phyloP scores from a whole-genome alignment of 2,797 vertebrate species.

The Nyctalus aviator region DNA sequence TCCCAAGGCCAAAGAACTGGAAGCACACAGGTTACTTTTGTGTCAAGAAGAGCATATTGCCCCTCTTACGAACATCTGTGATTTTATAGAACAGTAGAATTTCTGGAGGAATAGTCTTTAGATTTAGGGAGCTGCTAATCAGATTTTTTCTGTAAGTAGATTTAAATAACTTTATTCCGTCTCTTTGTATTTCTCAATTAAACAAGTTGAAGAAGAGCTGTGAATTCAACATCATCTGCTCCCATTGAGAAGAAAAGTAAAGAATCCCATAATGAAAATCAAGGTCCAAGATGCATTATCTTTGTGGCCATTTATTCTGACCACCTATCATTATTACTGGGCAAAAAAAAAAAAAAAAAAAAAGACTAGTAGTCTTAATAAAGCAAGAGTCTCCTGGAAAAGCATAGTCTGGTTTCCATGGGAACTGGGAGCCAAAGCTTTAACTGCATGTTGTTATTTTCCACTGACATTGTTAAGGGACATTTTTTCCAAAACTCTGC shows the following conservation, averaged over 20 bases:
- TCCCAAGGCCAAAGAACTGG: not conserved
- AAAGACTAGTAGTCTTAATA: conserved; percentile 32
- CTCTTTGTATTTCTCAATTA: conserved; percentile 1
- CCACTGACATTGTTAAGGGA: not conserved
- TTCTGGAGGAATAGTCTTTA: conserved; percentile 37
- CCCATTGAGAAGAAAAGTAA: conserved; percentile 55
- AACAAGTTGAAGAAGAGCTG: not conserved
- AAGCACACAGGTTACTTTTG: not conserved
- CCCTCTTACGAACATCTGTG: not conserved
- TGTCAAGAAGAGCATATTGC: conserved; percentile 14
- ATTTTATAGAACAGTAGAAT: conserved; percentile 2
- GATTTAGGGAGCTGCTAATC: conserved; percentile 12
- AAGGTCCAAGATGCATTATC: conserved; percentile 33
- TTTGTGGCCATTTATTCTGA: conserved; percentile 53
- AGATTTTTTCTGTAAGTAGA: conserved; percentile 16
- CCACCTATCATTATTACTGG: not conserved
- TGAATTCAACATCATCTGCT: conserved; percentile 29
- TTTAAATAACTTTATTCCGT: not conserved
- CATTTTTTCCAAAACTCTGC: conserved; percentile 21
- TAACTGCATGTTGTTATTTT: conserved; percentile 7
- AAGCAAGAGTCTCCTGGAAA: not conserved
- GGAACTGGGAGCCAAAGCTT: not conserved
- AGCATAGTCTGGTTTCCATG: conserved; percentile 33
- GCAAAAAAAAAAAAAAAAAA: not conserved
- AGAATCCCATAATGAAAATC: conserved; percentile 24